phyloP scores from a whole-genome alignment of 2,888 invertebrate genomes.

The Caenorhabditis auriculariae region DNA sequence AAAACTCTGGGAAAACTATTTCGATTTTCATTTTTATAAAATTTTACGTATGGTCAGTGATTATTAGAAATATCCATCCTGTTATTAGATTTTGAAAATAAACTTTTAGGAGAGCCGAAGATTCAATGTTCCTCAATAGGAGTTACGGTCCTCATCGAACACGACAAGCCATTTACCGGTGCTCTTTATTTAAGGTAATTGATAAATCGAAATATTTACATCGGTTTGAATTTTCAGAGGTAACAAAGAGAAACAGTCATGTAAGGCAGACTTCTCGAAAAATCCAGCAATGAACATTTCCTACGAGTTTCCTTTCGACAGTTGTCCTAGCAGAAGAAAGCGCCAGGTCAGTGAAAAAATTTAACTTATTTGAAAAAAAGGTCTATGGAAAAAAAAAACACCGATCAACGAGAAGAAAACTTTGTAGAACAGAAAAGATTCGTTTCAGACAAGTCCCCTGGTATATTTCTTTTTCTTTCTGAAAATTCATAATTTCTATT shows the following conservation, averaged over 20 bases:
- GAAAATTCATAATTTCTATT: too few relatives aligned
- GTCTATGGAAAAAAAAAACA: too few relatives aligned
- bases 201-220: neutral
- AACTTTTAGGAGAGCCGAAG: constrained; percentile 19
- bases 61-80: too few relatives aligned
- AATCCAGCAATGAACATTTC: constrained; percentile 16
- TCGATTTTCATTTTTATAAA: too few relatives aligned
- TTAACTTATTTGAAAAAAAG: too few relatives aligned
- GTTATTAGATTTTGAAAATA: too few relatives aligned
- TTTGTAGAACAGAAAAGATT: too few relatives aligned
- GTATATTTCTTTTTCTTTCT: too few relatives aligned
- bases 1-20: too few relatives aligned
- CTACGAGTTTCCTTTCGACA: constrained; percentile 17
- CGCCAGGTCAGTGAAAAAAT: constrained; percentile 11
- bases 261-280: constrained; percentile 21
- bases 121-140: constrained; percentile 22
- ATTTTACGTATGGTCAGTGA: too few relatives aligned
- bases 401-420: too few relatives aligned
- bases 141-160: constrained; percentile 13
- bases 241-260: constrained; percentile 17
- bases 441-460: too few relatives aligned
- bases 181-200: constrained; percentile 14
- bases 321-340: constrained; percentile 21
- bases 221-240: neutral
- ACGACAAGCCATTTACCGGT: constrained; percentile 22